Evolutionary conservation across 2,113 vertebrate species (phyloP).

Genomic region (Psammodynastes pulverulentus): DNA sequence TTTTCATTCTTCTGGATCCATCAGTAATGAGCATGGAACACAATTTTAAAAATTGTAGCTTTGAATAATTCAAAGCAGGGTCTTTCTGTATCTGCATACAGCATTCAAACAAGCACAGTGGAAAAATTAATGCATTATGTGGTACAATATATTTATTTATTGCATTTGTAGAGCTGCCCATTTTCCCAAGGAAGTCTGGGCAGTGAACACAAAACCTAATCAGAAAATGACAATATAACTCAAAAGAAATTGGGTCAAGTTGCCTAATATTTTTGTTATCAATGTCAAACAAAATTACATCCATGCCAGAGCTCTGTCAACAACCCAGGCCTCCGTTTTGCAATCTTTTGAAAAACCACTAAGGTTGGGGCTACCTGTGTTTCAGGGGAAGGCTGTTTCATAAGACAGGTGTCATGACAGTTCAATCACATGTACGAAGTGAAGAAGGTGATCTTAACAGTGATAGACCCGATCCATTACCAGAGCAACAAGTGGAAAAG

Average conservation of each 20-base stretch:
- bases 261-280: not conserved
- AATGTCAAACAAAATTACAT: not conserved
- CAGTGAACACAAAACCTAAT: not conserved
- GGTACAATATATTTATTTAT: not conserved
- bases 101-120: constrained; percentile 44
- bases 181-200: not conserved
- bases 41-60: constrained; percentile 41
- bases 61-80: constrained; percentile 49
- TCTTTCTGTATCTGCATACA: constrained; percentile 52
- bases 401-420: not conserved
- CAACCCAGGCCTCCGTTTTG: not conserved
- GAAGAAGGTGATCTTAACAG: not conserved
- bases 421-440: not conserved
- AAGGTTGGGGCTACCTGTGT: not conserved
- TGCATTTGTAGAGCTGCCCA: not conserved
- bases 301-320: not conserved
- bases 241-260: not conserved
- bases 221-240: not conserved
- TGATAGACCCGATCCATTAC: not conserved
- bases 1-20: constrained; percentile 36
- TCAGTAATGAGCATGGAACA: not conserved
- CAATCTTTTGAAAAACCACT: not conserved
- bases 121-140: constrained; percentile 26
- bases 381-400: not conserved
- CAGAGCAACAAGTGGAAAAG: not conserved